phyloP scores from a whole-genome alignment of 2,797 vertebrate genomes.

The Acrocephalus scirpaceus region DNA sequence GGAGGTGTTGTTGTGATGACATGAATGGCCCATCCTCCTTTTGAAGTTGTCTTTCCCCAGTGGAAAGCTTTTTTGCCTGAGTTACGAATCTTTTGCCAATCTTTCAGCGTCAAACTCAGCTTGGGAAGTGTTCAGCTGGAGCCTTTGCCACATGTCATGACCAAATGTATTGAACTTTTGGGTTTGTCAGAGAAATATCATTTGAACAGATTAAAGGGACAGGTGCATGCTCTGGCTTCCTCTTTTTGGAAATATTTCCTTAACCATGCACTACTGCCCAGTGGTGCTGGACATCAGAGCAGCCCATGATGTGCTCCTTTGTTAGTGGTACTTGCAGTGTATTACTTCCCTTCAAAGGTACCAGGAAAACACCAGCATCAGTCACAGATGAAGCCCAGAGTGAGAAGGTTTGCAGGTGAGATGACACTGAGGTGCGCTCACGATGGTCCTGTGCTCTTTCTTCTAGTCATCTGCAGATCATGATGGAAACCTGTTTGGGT shows the following conservation, averaged over 20 bases:
- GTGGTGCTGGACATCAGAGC: not conserved
- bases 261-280: rapidly evolving
- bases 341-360: not conserved
- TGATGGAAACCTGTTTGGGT: rapidly evolving
- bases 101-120: not conserved
- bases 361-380: not conserved
- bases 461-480: not conserved
- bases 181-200: not conserved
- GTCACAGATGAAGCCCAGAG: not conserved
- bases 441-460: not conserved
- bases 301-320: not conserved
- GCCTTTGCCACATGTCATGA: not conserved
- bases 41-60: not conserved
- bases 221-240: not conserved
- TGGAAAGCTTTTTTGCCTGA: not conserved
- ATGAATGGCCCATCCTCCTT: not conserved
- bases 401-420: not conserved
- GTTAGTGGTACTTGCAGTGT: not conserved
- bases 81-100: not conserved
- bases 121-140: not conserved
- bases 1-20: not conserved
- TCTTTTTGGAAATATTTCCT: not conserved
- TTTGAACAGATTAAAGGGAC: not conserved
- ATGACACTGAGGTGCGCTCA: not conserved
- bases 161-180: not conserved